Evolutionary conservation across 2,888 invertebrate genomes (phyloP).

Genomic region (Pollenia angustigena): DNA sequence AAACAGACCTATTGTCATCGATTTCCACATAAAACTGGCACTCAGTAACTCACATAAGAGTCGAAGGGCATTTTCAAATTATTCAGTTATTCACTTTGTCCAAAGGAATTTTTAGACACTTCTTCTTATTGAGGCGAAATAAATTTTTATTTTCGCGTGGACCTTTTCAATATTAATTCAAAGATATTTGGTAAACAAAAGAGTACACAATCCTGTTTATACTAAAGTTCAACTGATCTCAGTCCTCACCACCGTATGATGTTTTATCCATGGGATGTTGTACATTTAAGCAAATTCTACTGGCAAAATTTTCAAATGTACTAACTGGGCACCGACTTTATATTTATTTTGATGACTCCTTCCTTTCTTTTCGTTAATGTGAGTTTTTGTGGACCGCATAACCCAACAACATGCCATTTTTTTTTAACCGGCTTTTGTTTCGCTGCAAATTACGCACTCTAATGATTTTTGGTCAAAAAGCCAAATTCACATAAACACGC

Average conservation of each 20-base stretch:
- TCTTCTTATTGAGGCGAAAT: no score
- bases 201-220: no score
- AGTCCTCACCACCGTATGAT: background rate
- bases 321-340: background rate
- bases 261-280: background rate
- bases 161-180: no score
- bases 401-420: conserved; percentile 43
- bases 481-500: background rate
- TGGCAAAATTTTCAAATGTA: background rate
- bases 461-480: conserved; percentile 66
- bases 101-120: no score
- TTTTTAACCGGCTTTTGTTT: conserved; percentile 17
- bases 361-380: conserved; percentile 27
- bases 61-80: no score
- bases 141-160: no score
- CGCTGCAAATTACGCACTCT: conserved; percentile 67
- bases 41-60: no score
- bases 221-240: background rate
- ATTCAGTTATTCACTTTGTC: no score
- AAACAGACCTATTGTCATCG: no score
- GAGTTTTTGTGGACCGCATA: background rate
- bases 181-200: no score
- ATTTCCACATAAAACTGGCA: no score
- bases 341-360: conserved; percentile 46
- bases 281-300: background rate